phyloP scores from a whole-genome alignment of 2,888 invertebrate genomes.

The Diplolepis rosae region DNA sequence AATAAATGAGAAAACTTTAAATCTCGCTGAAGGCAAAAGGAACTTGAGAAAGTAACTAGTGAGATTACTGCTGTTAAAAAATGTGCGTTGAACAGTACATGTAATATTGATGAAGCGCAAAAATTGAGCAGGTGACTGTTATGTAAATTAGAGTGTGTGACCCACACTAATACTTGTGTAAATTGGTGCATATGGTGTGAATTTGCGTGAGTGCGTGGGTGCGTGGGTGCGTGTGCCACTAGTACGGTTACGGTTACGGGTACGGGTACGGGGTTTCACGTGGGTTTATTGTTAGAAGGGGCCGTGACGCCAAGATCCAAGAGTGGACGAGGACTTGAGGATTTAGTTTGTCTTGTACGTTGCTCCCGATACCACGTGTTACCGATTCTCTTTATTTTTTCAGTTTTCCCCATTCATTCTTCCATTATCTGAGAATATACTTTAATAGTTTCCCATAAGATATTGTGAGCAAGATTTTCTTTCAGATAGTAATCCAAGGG shows the following conservation, averaged over 20 bases:
- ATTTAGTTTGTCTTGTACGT: slow-evolving; percentile 62
- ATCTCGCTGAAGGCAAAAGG: too few species aligned
- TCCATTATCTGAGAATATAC: background rate
- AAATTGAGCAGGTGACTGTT: background rate
- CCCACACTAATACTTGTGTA: background rate
- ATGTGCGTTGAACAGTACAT: too few species aligned
- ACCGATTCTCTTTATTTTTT: background rate
- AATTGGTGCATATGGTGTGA: slow-evolving; percentile 37
- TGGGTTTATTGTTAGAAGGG: slow-evolving; percentile 68
- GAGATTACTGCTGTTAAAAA: too few species aligned
- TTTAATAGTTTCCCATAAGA: background rate
- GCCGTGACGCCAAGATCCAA: slow-evolving; percentile 49
- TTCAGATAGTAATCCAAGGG: background rate
- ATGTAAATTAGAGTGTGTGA: background rate
- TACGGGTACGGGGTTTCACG: slow-evolving; percentile 51
- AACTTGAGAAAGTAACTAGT: too few species aligned
- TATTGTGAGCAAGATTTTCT: background rate
- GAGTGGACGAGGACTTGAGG: slow-evolving; percentile 55
- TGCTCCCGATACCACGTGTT: slow-evolving; percentile 55
- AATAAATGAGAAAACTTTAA: too few species aligned
- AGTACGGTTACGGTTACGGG: too few species aligned
- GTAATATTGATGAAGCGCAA: background rate
- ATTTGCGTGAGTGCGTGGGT: slow-evolving; percentile 38
- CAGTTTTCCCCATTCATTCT: background rate
- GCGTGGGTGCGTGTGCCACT: slow-evolving; percentile 40